Evolutionary conservation across 2,797 vertebrate species (phyloP).

Genomic region (Vespertilio murinus): DNA sequence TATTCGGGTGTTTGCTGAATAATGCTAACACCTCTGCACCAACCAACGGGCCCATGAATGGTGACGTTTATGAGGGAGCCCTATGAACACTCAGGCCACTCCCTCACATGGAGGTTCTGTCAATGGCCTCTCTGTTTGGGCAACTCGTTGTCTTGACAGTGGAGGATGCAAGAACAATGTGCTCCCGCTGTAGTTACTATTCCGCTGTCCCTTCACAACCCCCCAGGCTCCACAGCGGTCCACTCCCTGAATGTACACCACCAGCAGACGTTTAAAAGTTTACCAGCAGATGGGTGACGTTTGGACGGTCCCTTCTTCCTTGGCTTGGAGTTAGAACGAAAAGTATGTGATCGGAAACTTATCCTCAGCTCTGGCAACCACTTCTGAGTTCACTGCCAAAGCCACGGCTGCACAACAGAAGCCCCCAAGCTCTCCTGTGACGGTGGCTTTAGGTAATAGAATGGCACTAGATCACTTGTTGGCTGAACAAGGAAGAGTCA

Average conservation of each 20-base stretch:
- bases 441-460: neutral
- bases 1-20: neutral
- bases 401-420: neutral
- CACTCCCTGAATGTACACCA: neutral
- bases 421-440: neutral
- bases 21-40: neutral
- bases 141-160: neutral
- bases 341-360: neutral
- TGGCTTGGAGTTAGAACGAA: neutral
- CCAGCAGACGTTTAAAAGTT: neutral
- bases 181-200: neutral
- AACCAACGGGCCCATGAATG: neutral
- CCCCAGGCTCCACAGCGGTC: neutral
- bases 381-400: neutral
- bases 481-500: neutral
- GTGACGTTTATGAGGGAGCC: neutral
- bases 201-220: neutral
- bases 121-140: neutral
- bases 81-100: neutral
- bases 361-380: neutral
- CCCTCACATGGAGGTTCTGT: neutral
- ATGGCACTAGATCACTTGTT: neutral
- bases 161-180: neutral
- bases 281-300: neutral
- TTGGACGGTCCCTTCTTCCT: neutral